These are phyloP conservation scores for Enteromius argenteus DNA, from an alignment of 2,797 vertebrate genomes.

Conservation along the genomic window DNA sequence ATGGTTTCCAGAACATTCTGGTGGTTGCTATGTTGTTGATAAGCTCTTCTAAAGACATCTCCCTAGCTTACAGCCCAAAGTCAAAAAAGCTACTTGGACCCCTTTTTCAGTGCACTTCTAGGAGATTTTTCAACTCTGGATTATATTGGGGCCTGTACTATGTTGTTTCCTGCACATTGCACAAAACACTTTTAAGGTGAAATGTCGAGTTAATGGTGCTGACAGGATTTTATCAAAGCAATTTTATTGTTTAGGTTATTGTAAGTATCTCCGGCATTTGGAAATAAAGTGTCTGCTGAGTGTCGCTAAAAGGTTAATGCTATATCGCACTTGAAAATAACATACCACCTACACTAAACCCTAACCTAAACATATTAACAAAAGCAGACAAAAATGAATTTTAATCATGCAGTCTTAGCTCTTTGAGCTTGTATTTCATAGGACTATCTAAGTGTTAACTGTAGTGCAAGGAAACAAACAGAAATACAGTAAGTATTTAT, in stretches of 20 bases:
- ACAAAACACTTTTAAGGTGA: background rate
- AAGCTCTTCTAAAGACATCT: background rate
- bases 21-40: constrained; percentile 13
- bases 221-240: too few relatives aligned
- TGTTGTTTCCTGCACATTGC: background rate
- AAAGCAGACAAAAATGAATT: background rate
- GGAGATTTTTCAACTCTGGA: background rate
- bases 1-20: constrained; percentile 4
- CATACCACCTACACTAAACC: background rate
- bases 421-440: background rate
- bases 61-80: background rate
- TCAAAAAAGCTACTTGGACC: background rate
- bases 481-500: background rate
- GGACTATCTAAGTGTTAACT: background rate
- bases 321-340: background rate
- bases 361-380: background rate
- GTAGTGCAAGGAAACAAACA: background rate
- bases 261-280: background rate
- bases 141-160: background rate
- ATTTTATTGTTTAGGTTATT: background rate
- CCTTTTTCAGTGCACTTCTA: background rate
- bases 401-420: background rate
- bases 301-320: background rate
- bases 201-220: background rate
- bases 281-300: background rate